Percentiles rank a stretch among this genome's conserved stretches.
Conservation (phyloP, 2,113 vertebrate genomes). For the Rousettus leschenaultii region DNA sequence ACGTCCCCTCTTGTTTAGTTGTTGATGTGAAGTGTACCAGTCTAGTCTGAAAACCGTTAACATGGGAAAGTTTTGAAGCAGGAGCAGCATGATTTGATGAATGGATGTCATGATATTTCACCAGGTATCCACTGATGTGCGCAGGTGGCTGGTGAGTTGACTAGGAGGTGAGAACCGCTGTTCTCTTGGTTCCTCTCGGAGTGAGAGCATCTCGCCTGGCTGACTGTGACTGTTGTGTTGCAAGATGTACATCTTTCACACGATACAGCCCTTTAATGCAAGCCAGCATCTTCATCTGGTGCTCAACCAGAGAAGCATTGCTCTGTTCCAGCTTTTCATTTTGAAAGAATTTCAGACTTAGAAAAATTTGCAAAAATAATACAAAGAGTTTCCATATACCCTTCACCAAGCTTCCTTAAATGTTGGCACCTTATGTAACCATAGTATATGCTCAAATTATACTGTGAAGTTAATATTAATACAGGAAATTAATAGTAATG, state of each 20-base stretch:
- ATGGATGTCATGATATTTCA: rapidly evolving
- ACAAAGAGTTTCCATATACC: not conserved
- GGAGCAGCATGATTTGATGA: not conserved
- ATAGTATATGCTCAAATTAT: not conserved
- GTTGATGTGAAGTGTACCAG: not conserved
- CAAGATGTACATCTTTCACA: not conserved
- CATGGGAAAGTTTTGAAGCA: not conserved
- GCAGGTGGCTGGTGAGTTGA: not conserved
- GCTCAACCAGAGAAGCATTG: not conserved
- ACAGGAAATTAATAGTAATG: not conserved
- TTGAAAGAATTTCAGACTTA: not conserved
- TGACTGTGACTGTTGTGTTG: not conserved
- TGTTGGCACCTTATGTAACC: not conserved
- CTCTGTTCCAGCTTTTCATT: not conserved
- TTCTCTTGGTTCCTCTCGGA: not conserved
- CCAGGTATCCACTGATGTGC: not conserved
- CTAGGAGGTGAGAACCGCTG: not conserved
- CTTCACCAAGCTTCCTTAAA: not conserved
- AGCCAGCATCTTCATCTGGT: not conserved
- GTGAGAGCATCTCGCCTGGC: not conserved
- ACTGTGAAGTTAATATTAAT: not conserved
- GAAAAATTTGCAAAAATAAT: not conserved
- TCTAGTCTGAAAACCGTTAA: not conserved
- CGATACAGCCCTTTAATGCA: too few relatives aligned
- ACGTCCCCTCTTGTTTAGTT: not conserved